Evolutionary conservation across 92 coral and sea anemone species (phyloP).

Genomic region (Heteractis magnifica): DNA sequence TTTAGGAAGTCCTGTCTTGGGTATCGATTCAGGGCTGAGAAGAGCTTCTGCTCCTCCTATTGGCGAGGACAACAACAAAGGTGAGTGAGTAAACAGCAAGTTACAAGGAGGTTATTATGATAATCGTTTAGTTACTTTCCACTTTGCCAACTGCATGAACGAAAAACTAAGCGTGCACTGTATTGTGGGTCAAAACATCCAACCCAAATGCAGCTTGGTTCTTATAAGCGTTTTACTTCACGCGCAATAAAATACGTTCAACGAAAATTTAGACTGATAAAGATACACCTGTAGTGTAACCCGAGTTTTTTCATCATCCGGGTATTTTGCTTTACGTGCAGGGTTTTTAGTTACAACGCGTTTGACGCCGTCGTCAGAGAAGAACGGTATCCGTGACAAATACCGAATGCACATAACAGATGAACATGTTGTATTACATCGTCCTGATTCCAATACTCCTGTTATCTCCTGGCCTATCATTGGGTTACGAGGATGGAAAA

Average conservation of each 20-base stretch:
- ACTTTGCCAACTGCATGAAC: no score
- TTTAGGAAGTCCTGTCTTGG: slow-evolving; percentile 11
- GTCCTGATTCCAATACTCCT: slow-evolving; percentile 30
- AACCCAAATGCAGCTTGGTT: not conserved
- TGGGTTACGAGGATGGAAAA: slow-evolving; percentile 66
- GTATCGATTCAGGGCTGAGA: not conserved
- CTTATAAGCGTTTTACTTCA: no score
- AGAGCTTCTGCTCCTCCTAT: not conserved
- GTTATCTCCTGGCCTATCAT: slow-evolving; percentile 74
- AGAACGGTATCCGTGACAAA: slow-evolving; percentile 68
- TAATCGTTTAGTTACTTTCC: no score
- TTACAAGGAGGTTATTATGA: no score
- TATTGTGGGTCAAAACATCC: not conserved
- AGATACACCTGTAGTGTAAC: no score
- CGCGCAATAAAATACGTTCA: no score
- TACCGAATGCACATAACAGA: slow-evolving; percentile 56
- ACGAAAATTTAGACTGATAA: no score
- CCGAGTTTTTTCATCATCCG: not conserved
- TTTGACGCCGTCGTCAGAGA: slow-evolving; percentile 76
- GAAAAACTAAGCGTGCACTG: no score
- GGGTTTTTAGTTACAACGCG: slow-evolving; percentile 72
- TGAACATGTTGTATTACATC: slow-evolving; percentile 44
- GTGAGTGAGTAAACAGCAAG: not conserved
- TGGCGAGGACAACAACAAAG: not conserved
- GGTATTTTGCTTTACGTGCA: not conserved